phyloP scores from a whole-genome alignment of 2,888 invertebrate species.

The Troglohyphantes excavatus region DNA sequence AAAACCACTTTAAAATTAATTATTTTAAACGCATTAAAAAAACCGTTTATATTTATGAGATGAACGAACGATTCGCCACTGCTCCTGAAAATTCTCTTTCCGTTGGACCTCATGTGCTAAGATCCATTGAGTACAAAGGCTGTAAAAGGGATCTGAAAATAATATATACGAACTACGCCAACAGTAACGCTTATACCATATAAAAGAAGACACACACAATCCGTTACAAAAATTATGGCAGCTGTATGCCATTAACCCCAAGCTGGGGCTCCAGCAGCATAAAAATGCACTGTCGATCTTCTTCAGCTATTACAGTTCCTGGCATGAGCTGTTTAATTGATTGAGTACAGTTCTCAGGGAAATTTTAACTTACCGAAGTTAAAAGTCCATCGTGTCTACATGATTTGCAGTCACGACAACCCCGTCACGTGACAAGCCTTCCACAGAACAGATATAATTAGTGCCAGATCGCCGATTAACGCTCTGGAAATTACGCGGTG shows the following conservation, averaged over 20 bases:
- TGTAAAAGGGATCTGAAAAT: too few species aligned
- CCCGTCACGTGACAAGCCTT: constrained; percentile 65
- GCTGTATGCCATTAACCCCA: background rate
- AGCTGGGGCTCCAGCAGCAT: background rate
- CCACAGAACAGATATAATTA: constrained; percentile 63
- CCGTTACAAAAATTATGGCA: background rate
- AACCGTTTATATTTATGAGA: too few species aligned
- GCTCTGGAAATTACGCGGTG: constrained; percentile 55
- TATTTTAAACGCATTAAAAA: too few species aligned
- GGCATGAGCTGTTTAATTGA: constrained; percentile 6
- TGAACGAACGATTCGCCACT: too few species aligned
- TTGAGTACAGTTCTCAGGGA: constrained; percentile 1
- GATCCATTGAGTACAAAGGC: too few species aligned
- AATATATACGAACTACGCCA: too few species aligned
- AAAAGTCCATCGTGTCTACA: constrained; percentile 13
- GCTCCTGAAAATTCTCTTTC: too few species aligned
- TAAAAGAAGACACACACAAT: too few species aligned
- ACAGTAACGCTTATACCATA: too few species aligned
- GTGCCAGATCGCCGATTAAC: constrained; percentile 73
- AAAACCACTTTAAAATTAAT: too few species aligned
- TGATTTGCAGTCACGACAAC: constrained; percentile 67
- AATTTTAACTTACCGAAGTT: background rate
- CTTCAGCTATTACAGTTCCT: background rate
- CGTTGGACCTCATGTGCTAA: too few species aligned
- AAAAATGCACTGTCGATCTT: background rate